These are phyloP conservation scores for Chironomus striatipennis DNA, from an alignment of 1,140 invertebrate species.

Conservation along the genomic window DNA sequence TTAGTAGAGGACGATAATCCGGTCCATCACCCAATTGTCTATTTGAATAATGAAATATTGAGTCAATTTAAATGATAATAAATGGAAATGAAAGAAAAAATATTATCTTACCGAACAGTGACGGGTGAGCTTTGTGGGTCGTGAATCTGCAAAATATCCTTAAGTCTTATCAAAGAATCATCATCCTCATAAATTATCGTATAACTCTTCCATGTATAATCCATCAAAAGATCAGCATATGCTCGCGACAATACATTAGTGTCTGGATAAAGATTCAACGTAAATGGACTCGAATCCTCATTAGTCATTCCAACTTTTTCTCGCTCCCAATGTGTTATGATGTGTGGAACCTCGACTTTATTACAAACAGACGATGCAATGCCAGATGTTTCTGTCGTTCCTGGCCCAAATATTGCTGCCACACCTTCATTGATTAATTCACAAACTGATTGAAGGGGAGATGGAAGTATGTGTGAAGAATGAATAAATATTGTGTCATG, in stretches of 20 bases:
- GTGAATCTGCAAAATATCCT: slow-evolving; percentile 68
- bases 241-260: slow-evolving; percentile 60
- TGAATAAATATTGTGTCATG: slow-evolving; percentile 25
- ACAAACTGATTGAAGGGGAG: slow-evolving; percentile 41
- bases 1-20: slow-evolving; percentile 64
- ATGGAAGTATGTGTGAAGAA: slow-evolving; percentile 10
- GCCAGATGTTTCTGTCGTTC: slow-evolving; percentile 50
- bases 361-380: slow-evolving; percentile 63
- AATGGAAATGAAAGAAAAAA: neutral
- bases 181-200: slow-evolving; percentile 75
- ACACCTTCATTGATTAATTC: slow-evolving; percentile 52
- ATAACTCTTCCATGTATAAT: slow-evolving; percentile 69
- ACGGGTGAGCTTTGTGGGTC: slow-evolving; percentile 47
- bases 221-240: slow-evolving; percentile 59
- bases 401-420: slow-evolving; percentile 70
- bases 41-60: neutral
- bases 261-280: slow-evolving; percentile 68
- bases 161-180: slow-evolving; percentile 65
- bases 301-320: slow-evolving; percentile 31
- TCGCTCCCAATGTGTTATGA: slow-evolving; percentile 58
- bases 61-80: neutral
- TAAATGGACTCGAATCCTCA: slow-evolving; percentile 45
- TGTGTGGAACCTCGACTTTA: slow-evolving; percentile 60
- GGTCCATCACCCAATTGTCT: slow-evolving; percentile 49
- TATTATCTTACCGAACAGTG: slow-evolving; percentile 37